Base-by-base conservation (phyloP, 2,888 invertebrate genomes). In the Tethea ocularis region DNA sequence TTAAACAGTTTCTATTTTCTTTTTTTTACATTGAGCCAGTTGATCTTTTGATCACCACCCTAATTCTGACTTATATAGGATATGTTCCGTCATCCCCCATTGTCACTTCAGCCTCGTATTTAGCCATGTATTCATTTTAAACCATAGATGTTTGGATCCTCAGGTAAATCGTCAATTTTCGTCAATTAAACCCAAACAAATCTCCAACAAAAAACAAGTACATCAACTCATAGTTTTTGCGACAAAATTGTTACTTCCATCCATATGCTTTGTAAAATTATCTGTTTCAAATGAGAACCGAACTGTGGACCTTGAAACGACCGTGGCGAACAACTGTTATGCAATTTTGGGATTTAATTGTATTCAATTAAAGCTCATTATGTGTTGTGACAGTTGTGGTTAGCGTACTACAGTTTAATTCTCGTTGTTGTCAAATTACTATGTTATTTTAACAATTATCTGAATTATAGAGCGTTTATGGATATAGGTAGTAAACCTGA, bases 271-370 rank as follows among this genome's bases (percentile, higher is more conserved):
- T 66, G 61, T 64, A 62, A 79, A 79, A 79, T 80, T 77, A 68
- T 59, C 64, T 20, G 46, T 46, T 46, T 46, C 46, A 46, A 20
- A 46, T 46, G 71, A 70, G 76, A 73, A 56, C 68, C 68, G 74
- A 76, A 76, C 69, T 63, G 10, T 26, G 57, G 74, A 75, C 84
- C 83, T 85, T 84, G 82, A 70, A 61, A 58, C 64, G 73, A 72
- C 77, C 77, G 63, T 71, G 71, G 57, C 58, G 61, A 20, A 68
- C 63, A 68, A 56, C 46, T 53, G 56, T n/a, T 52, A 56, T 60
- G 52, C 59, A 52, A 57, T 62, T 61, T 62, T 59, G 57, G 52
- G 51, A 58, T 56, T 61, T 57, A 58, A 58, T 53, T n/a, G 38
- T 23, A 38, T 58, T 29, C 36, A 51, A 57, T 56, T 51, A 61